Evolutionary conservation across 2,797 vertebrate species (phyloP), one percentile per base, ranked within the genome.

Genomic region (Spondyliosoma cantharus): DNA sequence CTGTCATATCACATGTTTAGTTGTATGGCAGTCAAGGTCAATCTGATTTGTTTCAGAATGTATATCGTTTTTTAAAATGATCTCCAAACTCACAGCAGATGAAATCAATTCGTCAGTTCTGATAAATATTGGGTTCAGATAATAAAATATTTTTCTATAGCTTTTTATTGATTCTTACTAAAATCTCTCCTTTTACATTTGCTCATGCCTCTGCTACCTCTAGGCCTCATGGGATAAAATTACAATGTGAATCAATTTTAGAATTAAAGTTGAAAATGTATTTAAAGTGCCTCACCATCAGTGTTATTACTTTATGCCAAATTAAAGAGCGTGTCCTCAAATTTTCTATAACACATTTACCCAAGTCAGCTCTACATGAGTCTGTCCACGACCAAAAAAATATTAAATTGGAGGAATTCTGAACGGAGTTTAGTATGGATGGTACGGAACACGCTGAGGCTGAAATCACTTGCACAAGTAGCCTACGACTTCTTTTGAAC

Each of bases 401-500:
- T 27, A 7, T 64, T 3, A 53, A 48, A 53, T 3, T 25, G 7
- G 2, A 13, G 4, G 8, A 11, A 19, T 14, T 52, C 1, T 46
- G 45, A 27, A 20, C 3, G 66, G 29, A 58, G 43, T 62, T 14
- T 68, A 58, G 63, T 19, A 12, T 4, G 0, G 17, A 46, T 11
- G 63, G 12, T 45, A 5, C 22, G 16, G 16, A 5, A 3, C 24
- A 49, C 53, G 6, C 16, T 1, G 24, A n/a, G 19, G 32, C 68
- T 63, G 27, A 49, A 58, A 64, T 46, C 69, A 59, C 8, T 49
- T 13, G 14, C 58, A 81, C 71, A 60, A 25, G 77, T 67, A 37
- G 32, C 32, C 32, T 37, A 59, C 27, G 81, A 78, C 72, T 66
- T 63, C 27, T 14, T 78, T 81, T 71, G 59, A 75, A 82, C 48